Evolutionary conservation across 1,140 invertebrate genomes (phyloP).

Genomic region (Heterodera carotae): DNA sequence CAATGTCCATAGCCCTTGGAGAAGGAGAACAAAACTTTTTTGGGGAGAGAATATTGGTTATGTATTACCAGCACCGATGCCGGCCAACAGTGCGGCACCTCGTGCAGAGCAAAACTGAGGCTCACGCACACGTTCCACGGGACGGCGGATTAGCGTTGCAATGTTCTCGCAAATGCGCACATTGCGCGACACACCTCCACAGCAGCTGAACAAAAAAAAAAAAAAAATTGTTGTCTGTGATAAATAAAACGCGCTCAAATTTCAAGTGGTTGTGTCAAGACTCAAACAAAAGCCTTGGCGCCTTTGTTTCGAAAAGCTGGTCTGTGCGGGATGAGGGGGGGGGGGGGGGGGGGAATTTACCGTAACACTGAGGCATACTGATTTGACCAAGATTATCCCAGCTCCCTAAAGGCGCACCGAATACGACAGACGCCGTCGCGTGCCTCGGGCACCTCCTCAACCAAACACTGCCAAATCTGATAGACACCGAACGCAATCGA

Average conservation of each 20-base stretch:
- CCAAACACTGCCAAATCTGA: slow-evolving; percentile 75
- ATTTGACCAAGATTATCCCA: too few species aligned
- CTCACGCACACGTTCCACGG: slow-evolving; percentile 73
- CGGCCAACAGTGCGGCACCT: slow-evolving; percentile 58
- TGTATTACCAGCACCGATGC: slow-evolving; percentile 48
- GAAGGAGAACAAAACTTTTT: too few species aligned
- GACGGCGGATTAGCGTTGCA: slow-evolving; percentile 76
- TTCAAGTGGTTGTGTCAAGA: too few species aligned
- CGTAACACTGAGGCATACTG: too few species aligned
- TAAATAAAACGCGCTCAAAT: background rate
- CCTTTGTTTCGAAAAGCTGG: too few species aligned
- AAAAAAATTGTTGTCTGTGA: background rate
- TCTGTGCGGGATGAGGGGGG: too few species aligned
- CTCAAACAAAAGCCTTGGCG: too few species aligned
- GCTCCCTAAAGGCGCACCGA: background rate
- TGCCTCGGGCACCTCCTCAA: slow-evolving; percentile 21
- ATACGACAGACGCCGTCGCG: background rate
- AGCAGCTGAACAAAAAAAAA: slow-evolving; percentile 72
- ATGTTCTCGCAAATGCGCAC: slow-evolving; percentile 85
- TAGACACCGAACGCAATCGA: slow-evolving; percentile 81
- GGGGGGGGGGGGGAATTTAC: too few species aligned
- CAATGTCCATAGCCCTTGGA: slow-evolving; percentile 37
- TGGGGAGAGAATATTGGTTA: too few species aligned
- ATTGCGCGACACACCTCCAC: slow-evolving; percentile 89
- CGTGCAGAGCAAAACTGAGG: slow-evolving; percentile 60